Evolutionary conservation across 1,140 invertebrate genomes (phyloP).

Genomic region (Chelonus insularis): DNA sequence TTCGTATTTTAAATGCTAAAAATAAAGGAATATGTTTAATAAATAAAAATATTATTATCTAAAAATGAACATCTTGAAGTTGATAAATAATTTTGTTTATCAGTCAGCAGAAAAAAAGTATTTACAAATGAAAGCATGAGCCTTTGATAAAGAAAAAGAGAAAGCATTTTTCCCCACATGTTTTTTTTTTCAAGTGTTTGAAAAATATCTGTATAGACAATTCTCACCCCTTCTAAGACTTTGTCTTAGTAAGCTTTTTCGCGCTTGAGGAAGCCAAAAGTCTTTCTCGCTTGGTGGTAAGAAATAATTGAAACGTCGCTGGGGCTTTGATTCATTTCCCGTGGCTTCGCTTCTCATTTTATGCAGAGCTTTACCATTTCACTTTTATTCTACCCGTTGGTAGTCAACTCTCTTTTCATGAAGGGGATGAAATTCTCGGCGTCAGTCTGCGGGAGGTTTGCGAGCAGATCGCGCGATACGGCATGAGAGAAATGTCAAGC

Average conservation of each 20-base stretch:
- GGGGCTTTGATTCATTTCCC: conserved; percentile 52
- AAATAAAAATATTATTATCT: too few relatives aligned
- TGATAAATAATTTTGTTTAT: too few relatives aligned
- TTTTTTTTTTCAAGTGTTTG: not conserved
- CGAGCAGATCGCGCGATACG: conserved; percentile 51
- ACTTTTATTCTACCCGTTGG: not conserved
- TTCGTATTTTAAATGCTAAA: too few relatives aligned
- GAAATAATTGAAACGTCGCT: conserved; percentile 54
- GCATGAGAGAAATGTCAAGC: conserved; percentile 57
- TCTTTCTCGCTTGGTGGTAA: conserved; percentile 26
- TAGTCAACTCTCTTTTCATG: conserved; percentile 1
- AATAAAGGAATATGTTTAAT: too few relatives aligned
- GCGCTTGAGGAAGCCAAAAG: conserved; percentile 10
- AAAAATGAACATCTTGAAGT: too few relatives aligned
- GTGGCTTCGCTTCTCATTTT: conserved; percentile 47
- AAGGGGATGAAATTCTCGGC: conserved; percentile 11
- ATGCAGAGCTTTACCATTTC: conserved; percentile 34
- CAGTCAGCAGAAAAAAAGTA: too few relatives aligned
- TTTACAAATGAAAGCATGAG: not conserved
- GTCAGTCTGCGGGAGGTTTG: conserved; percentile 19
- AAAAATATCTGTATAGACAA: conserved; percentile 17
- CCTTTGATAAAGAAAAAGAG: not conserved
- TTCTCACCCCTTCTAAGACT: conserved; percentile 13
- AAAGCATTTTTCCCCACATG: too few relatives aligned
- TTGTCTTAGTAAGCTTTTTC: conserved; percentile 8